Evolutionary conservation across 2,888 invertebrate species (phyloP), one percentile per base, ranked within the genome.

Genomic region (Temnothorax ravouxi): DNA sequence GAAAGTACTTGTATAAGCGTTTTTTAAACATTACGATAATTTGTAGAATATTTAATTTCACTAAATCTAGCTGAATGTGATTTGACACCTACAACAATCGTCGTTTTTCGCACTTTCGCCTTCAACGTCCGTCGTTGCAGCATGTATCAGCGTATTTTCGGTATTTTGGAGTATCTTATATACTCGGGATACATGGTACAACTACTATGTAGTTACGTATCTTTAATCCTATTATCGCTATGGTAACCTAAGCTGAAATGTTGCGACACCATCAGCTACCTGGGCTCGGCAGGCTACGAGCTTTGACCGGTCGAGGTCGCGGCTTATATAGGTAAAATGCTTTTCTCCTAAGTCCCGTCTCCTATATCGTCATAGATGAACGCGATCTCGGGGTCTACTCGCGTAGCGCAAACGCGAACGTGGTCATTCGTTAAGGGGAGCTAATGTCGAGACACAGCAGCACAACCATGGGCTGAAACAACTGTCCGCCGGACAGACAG

Each of bases 401-500:
- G 56, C 79, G 59, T 72, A 47, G 79, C 79, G 79, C 72, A 80
- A 80, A 80, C 72, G 79, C 72, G 59, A 38, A 47, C 47, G 9
- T n/a, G 56, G 87, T 86, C 89, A 87, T 91, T 92, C 89, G 89
- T 91, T 90, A 88, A 91, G 88, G 88, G 86, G 11, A 3, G 62
- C 38, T 89, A 91, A 90, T 86, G 87, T 89, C 84, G 87, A 84
- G 61, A 44, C 47, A 56, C 74, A 71, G 76, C 71, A 29, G 52
- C 52, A 41, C 52, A 41, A 56, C 18, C 47, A 29, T 0, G 47
- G 21, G 56, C 18, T 71, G 83, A 50, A 75, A 86, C 83, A 84
- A 76, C 66, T 47, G 76, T 72, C 79, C 72, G 34, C 34, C 86
- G 86, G 77, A 79, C 52, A 67, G 47, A 71, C 56, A 76, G 72